Conservation (phyloP, 2,113 vertebrate species). For the Rhodinocichla rosea region DNA sequence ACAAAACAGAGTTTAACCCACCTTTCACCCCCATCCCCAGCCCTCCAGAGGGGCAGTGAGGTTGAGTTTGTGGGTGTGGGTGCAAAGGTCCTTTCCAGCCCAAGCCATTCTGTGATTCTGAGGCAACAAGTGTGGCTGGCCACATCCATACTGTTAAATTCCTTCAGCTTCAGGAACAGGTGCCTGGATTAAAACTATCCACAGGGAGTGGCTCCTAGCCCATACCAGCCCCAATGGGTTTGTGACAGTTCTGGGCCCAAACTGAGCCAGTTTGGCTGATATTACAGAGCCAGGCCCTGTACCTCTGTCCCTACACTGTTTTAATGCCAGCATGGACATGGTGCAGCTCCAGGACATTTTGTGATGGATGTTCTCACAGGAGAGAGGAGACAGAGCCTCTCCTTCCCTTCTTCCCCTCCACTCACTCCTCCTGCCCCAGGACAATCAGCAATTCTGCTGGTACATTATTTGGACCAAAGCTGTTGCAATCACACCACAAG, state of each 20-base stretch:
- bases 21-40: neutral
- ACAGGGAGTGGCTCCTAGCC: neutral
- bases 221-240: neutral
- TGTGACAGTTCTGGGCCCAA: neutral
- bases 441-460: neutral
- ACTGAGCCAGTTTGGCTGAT: neutral
- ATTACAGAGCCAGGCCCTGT: neutral
- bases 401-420: neutral
- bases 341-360: neutral
- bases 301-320: neutral
- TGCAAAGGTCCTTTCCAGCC: neutral
- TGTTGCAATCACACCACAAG: neutral
- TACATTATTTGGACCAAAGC: neutral
- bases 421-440: neutral
- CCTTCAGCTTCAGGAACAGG: neutral
- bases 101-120: neutral
- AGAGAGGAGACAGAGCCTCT: neutral
- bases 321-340: neutral
- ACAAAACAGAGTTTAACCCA: neutral
- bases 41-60: neutral
- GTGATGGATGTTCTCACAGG: neutral
- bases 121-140: neutral
- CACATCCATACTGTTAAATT: neutral
- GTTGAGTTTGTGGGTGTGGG: neutral
- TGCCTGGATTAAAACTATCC: neutral